Conservation (phyloP, 1,140 invertebrate species). For the Sycophaga agraensis region DNA sequence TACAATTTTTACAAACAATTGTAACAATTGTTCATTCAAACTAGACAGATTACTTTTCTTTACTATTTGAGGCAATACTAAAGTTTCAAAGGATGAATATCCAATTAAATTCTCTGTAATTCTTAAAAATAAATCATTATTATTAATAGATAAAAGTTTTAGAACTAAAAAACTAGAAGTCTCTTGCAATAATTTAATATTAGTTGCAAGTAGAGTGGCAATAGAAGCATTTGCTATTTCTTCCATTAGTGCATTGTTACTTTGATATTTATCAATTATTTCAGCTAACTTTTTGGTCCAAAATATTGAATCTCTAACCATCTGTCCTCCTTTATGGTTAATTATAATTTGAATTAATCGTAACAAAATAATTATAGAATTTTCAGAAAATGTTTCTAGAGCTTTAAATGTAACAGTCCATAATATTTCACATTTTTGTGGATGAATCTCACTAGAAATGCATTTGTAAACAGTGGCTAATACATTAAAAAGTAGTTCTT, state of each 20-base stretch:
- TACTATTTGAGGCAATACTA: slow-evolving; percentile 71
- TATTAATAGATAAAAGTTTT: slow-evolving; percentile 61
- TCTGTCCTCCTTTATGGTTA: slow-evolving; percentile 65
- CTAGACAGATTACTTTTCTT: slow-evolving; percentile 61
- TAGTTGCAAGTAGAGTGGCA: slow-evolving; percentile 63
- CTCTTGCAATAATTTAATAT: slow-evolving; percentile 68
- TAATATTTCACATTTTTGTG: slow-evolving; percentile 63
- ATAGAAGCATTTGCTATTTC: slow-evolving; percentile 62
- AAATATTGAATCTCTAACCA: slow-evolving; percentile 61
- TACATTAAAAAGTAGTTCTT: slow-evolving; percentile 65
- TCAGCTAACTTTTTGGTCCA: slow-evolving; percentile 61
- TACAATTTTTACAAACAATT: slow-evolving; percentile 69
- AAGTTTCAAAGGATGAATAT: slow-evolving; percentile 71
- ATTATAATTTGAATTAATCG: slow-evolving; percentile 64
- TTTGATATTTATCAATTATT: slow-evolving; percentile 43
- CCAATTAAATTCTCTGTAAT: slow-evolving; percentile 67
- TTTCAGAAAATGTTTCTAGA: slow-evolving; percentile 38
- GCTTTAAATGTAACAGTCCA: slow-evolving; percentile 57
- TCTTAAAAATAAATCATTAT: slow-evolving; percentile 61
- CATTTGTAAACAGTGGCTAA: slow-evolving; percentile 64
- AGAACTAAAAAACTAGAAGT: slow-evolving; percentile 66
- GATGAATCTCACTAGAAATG: slow-evolving; percentile 61
- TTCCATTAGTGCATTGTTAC: slow-evolving; percentile 56
- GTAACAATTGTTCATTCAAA: slow-evolving; percentile 61
- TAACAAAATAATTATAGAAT: slow-evolving; percentile 54